Evolutionary conservation across 2,888 invertebrate genomes (phyloP), one percentile per base, ranked within the genome.

Genomic region (Eupithecia inturbata): DNA sequence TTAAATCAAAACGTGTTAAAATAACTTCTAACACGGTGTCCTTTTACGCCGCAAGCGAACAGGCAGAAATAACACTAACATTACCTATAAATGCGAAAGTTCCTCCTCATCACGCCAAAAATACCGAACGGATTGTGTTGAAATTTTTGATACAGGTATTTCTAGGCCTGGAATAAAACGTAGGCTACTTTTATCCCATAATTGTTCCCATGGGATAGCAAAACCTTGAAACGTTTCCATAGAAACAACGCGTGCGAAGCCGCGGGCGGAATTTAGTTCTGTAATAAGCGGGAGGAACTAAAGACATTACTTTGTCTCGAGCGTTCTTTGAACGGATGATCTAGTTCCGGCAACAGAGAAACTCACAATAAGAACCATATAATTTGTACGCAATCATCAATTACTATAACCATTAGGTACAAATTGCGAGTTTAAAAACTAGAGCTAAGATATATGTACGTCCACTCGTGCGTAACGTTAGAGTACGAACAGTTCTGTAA

Each of bases 311-410:
- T 39, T 39, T 39, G 39, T 66, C 66, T 66, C n/a, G n/a, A 39
- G 39, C 22, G 33, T 0, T 66, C 26, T 62, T 41, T 53, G 63
- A 39, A 64, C 66, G 57, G 57, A 72, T 74, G 60, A 68, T 72
- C 72, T 53, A 71, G 53, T 76, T 76, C 73, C 75, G 73, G 70
- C 62, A 64, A 69, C 67, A 60, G 76, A 79, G 77, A 75, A 78
- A 79, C 81, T 80, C 77, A 79, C 64, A 75, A 72, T 77, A 81
- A 80, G 78, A 82, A 77, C 79, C 73, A 78, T 77, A 79, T 82
- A 83, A 85, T 84, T 84, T 80, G 78, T 82, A 83, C 84, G 83
- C 83, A 84, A 86, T 85, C 79, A 80, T 72, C 82, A 81, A 85
- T 86, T 85, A 83, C 72, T 70, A 75, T 72, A 75, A 70, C 71